Conservation (phyloP, 2,113 vertebrate genomes). For the Micronycteris hirsuta region DNA sequence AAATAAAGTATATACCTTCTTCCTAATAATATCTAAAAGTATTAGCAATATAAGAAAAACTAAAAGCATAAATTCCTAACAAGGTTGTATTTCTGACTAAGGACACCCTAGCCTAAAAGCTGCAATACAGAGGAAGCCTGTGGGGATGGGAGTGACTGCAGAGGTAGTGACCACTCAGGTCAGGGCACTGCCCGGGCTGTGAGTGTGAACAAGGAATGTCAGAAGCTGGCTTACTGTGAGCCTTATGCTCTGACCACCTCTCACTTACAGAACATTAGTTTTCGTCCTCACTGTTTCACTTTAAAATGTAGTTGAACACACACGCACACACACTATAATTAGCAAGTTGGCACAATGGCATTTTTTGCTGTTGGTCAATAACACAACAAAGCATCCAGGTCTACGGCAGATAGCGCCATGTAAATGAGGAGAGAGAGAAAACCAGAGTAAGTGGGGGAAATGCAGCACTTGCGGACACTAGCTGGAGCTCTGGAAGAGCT, state of each 20-base stretch:
- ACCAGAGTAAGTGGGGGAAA: not conserved
- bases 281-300: not conserved
- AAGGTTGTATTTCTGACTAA: not conserved
- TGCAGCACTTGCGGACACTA: not conserved
- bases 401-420: not conserved
- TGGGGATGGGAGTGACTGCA: no score
- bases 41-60: not conserved
- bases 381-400: not conserved
- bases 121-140: not conserved
- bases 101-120: not conserved
- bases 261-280: not conserved
- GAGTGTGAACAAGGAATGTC: not conserved
- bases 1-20: not conserved
- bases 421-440: not conserved
- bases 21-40: not conserved
- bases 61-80: not conserved
- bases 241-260: not conserved
- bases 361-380: not conserved
- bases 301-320: not conserved
- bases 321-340: accelerated
- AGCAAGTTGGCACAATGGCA: not conserved
- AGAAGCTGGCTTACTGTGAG: not conserved
- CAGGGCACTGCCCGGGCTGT: not conserved
- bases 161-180: accelerated
- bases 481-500: not conserved